These are phyloP conservation scores for Peromyscus aztecus DNA, from an alignment of 2,797 vertebrate genomes.

Conservation along the genomic window DNA sequence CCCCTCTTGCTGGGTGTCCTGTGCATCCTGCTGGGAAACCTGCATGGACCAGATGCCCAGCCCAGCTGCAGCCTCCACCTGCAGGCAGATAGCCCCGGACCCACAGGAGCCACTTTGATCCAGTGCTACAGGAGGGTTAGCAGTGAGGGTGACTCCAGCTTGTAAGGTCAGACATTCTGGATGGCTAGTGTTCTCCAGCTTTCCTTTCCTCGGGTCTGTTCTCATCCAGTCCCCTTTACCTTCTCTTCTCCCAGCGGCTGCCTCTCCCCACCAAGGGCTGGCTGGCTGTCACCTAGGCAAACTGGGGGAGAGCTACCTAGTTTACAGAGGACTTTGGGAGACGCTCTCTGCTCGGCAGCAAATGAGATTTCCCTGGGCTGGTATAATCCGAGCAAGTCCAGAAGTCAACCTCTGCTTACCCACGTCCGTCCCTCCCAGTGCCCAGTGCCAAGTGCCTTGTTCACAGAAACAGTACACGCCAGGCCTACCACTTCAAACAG, in stretches of 20 bases:
- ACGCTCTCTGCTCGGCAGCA: background rate
- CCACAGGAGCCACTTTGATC: background rate
- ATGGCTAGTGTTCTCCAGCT: rapidly evolving
- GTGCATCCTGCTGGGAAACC: background rate
- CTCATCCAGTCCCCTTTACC: no score
- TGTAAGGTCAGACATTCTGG: background rate
- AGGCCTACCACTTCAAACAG: constrained; percentile 70
- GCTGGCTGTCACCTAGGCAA: no score
- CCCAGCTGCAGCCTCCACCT: background rate
- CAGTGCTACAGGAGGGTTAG: background rate
- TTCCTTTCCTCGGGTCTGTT: background rate
- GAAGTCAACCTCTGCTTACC: background rate
- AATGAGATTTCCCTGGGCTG: background rate
- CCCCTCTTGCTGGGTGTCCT: background rate
- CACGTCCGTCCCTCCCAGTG: background rate
- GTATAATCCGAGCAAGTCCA: background rate
- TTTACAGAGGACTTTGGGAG: background rate
- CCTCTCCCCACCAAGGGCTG: no score
- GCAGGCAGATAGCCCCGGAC: background rate
- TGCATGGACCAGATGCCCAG: background rate
- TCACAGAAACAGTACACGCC: constrained; percentile 55
- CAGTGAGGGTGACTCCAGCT: background rate
- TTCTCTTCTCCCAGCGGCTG: background rate
- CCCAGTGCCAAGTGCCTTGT: constrained; percentile 45
- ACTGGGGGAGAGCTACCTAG: background rate